Evolutionary conservation across 1,140 invertebrate species (phyloP).

Genomic region (Augochlora pura): DNA sequence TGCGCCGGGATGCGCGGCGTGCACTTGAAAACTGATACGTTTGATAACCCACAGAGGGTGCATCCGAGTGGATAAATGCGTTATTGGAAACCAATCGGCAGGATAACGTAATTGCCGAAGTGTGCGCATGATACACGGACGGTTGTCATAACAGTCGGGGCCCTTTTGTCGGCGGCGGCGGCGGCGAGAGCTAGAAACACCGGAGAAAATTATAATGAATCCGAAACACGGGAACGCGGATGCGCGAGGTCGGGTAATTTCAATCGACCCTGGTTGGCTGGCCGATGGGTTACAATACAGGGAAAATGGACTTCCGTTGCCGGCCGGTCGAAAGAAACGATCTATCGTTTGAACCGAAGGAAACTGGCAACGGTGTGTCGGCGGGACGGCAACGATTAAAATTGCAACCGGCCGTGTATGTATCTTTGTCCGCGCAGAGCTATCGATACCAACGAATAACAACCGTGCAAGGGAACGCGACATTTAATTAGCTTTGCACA

Average conservation of each 20-base stretch:
- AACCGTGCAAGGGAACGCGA: not conserved
- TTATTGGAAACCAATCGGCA: constrained; percentile 46
- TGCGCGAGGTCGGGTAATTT: constrained; percentile 6
- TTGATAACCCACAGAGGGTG: constrained; percentile 38
- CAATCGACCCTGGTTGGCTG: not conserved
- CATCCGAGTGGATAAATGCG: constrained; percentile 33
- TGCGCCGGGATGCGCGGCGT: constrained; percentile 13
- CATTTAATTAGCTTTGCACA: not conserved
- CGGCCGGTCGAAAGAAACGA: constrained; percentile 1
- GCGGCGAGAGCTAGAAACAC: not conserved
- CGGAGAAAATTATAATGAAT: constrained; percentile 21
- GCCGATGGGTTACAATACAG: not conserved
- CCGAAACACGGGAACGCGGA: not conserved
- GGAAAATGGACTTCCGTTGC: not conserved
- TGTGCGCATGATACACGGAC: constrained; percentile 1
- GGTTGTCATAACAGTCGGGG: not conserved
- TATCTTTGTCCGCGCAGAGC: not conserved
- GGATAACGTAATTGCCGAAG: constrained; percentile 43
- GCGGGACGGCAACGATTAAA: not conserved
- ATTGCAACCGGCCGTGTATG: not conserved
- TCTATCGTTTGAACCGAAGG: constrained; percentile 14
- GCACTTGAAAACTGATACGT: constrained; percentile 45
- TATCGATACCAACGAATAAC: not conserved
- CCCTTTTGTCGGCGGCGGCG: not conserved
- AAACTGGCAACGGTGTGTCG: not conserved